Percentiles rank a stretch among this genome's conserved stretches.
Conservation (phyloP, 1,140 invertebrate species). For the Drosophila tristis region DNA sequence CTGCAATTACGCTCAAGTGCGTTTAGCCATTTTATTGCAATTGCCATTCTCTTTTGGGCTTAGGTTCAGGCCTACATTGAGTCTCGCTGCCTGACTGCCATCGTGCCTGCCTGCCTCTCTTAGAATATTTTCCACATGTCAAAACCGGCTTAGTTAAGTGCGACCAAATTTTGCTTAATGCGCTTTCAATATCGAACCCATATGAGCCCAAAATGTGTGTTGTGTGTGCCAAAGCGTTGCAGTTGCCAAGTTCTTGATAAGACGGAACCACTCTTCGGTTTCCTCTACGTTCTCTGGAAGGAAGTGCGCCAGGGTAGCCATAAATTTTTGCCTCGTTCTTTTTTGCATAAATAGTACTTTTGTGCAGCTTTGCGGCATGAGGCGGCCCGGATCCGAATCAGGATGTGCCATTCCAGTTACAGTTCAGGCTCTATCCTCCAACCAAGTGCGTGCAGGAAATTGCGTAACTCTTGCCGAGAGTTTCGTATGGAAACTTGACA, state of each 20-base stretch:
- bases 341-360: slow-evolving; percentile 75
- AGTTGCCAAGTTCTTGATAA: slow-evolving; percentile 74
- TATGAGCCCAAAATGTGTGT: slow-evolving; percentile 15
- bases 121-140: slow-evolving; percentile 33
- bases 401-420: slow-evolving; percentile 69
- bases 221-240: slow-evolving; percentile 53
- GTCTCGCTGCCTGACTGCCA: neutral
- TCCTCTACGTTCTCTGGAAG: slow-evolving; percentile 29
- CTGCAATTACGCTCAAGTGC: slow-evolving; percentile 78
- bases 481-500: slow-evolving; percentile 36
- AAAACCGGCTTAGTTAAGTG: slow-evolving; percentile 65
- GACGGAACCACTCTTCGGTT: slow-evolving; percentile 56
- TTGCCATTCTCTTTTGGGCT: slow-evolving; percentile 54
- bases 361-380: slow-evolving; percentile 55
- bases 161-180: slow-evolving; percentile 68
- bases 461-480: slow-evolving; percentile 64
- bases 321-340: slow-evolving; percentile 55
- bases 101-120: neutral
- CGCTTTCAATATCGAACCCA: slow-evolving; percentile 50
- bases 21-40: slow-evolving; percentile 72
- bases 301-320: slow-evolving; percentile 64
- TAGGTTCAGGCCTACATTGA: neutral
- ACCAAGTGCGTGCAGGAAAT: slow-evolving; percentile 63
- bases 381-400: slow-evolving; percentile 26
- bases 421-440: slow-evolving; percentile 41